Evolutionary conservation across 2,113 vertebrate species (phyloP), one percentile per base, ranked within the genome.

Genomic region (Tychaedon coryphoeus): DNA sequence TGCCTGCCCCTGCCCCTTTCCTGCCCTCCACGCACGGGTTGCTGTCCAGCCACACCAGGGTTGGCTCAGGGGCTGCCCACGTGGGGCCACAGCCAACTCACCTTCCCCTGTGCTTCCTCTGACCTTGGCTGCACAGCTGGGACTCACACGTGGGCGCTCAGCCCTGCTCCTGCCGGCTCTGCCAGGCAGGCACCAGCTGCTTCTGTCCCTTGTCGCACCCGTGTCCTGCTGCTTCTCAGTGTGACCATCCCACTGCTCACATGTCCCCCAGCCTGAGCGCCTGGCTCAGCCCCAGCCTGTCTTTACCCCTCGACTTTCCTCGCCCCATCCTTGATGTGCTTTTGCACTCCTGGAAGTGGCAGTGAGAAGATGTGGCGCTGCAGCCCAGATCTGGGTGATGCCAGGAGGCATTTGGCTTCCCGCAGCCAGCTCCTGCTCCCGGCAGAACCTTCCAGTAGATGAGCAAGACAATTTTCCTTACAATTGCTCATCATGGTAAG

Each of bases 371-470:
- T 5, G 29, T 29, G 50, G 33, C 86, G 75, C n/a, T 0, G 0
- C 62, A 86, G 78, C 57, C 7, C 60, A 14, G 36, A 60, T 80
- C 93, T 10, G 54, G 48, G 17, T 13, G 31, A 86, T 45, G 79
- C 62, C 4, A 33, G 79, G 83, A 93, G 48, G 67, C 48, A 34
- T 69, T 79, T 29, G 66, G 50, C 54, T 92, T 69, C 77, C 66
- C 6, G 0, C 19, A 69, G 70, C 70, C 81, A 65, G 62, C 54
- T 76, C 77, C 74, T 92, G 92, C 90, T 74, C 85, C 66, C 5
- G 1, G 71, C 82, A 92, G 94, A 96, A 94, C 90, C 58, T 93
- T 97, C 96, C 88, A 95, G 88, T 22, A 92, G 85, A 94, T 92
- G 61, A 95, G 93, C 73, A 70, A 82, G 91, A 51, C 48, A 33